These are phyloP conservation scores for Pissodes strobi DNA, from an alignment of 1,140 invertebrate genomes.

Conservation along the genomic window DNA sequence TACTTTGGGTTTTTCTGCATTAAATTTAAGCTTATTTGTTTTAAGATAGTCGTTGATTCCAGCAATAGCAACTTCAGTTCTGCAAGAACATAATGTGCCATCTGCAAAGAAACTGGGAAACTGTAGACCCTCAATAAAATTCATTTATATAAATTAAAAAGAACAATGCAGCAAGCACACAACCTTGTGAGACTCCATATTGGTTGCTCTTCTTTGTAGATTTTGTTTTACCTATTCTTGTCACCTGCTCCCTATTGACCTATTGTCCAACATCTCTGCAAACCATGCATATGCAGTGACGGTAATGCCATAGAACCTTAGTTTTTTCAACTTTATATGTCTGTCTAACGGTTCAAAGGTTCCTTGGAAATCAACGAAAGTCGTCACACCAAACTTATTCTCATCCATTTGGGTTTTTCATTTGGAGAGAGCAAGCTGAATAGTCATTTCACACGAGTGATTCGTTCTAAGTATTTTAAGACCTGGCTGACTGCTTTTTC, in stretches of 20 bases:
- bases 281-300: not conserved
- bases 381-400: not conserved
- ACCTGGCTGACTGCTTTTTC: not conserved
- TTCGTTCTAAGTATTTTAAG: not conserved
- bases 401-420: not conserved
- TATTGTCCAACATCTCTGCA: not conserved
- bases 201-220: not conserved
- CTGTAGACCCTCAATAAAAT: constrained; percentile 1
- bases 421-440: too few species aligned
- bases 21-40: too few species aligned
- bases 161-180: not conserved
- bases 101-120: constrained; percentile 6
- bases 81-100: not conserved
- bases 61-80: not conserved
- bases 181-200: too few species aligned
- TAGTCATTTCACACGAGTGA: too few species aligned
- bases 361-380: too few species aligned
- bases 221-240: too few species aligned
- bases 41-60: not conserved
- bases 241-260: too few species aligned
- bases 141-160: not conserved
- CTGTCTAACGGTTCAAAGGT: not conserved
- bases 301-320: too few species aligned
- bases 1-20: constrained; percentile 8
- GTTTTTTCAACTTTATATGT: not conserved